Percentiles rank a stretch among this genome's conserved stretches.
These are phyloP conservation scores for Sminthurinus aureus DNA, from an alignment of 2,888 invertebrate genomes.

Conservation along the genomic window DNA sequence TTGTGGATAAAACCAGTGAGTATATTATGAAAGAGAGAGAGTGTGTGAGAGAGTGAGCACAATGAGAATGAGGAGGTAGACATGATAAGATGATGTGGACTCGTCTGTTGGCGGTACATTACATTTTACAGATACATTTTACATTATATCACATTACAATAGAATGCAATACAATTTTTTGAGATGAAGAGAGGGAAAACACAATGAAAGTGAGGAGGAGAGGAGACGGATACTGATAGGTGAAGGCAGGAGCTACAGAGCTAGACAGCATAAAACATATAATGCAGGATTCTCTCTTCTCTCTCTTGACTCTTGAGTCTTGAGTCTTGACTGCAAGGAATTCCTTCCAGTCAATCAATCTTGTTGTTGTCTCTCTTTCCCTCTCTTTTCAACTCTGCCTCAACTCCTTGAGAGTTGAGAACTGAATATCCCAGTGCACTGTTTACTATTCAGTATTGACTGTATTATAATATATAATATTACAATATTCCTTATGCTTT, in stretches of 20 bases:
- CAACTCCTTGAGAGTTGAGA: constrained; percentile 2
- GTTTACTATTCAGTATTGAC: background rate
- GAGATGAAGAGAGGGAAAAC: constrained; percentile 13
- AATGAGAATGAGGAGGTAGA: background rate
- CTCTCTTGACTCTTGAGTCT: no score
- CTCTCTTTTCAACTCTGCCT: background rate
- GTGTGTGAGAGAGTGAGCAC: background rate
- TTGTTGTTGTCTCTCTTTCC: constrained; percentile 16
- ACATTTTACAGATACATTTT: constrained; percentile 1
- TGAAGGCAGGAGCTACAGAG: background rate
- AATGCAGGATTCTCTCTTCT: no score
- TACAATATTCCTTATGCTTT: background rate
- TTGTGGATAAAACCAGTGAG: background rate
- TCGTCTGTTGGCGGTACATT: constrained; percentile 28
- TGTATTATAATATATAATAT: background rate
- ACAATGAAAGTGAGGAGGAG: constrained; percentile 21
- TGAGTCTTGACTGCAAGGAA: no score
- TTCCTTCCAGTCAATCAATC: constrained; percentile 42
- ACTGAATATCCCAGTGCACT: constrained; percentile 28
- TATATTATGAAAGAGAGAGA: no score
- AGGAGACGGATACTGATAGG: constrained; percentile 11
- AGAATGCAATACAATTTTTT: background rate
- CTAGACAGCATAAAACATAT: no score
- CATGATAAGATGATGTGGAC: constrained; percentile 10
- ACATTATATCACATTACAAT: background rate